Conservation (phyloP, 37 sponge, comb jelly and placozoan genomes). For the Eunapius fragilis region DNA sequence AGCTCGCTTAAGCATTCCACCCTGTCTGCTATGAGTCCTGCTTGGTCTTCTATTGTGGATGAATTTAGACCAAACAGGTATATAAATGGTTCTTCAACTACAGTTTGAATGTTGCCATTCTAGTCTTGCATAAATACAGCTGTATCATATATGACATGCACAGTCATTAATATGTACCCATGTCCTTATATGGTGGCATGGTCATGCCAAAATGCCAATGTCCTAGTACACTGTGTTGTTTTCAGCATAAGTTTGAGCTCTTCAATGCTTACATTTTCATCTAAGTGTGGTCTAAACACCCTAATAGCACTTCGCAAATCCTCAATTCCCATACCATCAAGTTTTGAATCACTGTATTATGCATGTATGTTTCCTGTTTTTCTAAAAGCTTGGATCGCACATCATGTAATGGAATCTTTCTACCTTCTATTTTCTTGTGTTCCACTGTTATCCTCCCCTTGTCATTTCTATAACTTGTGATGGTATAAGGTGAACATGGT, state of each 20-base stretch:
- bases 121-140: slow-evolving; percentile 12
- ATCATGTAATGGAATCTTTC: slow-evolving; percentile 41
- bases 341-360: slow-evolving; percentile 35
- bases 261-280: not conserved
- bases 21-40: not conserved
- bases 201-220: slow-evolving; percentile 42
- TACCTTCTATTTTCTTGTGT: slow-evolving; percentile 21
- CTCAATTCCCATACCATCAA: not conserved
- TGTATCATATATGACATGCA: slow-evolving; percentile 28
- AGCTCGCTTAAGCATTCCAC: not conserved
- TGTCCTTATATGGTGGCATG: slow-evolving; percentile 30
- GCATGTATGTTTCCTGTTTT: slow-evolving; percentile 28
- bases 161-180: slow-evolving; percentile 30
- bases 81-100: not conserved
- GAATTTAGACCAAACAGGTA: slow-evolving; percentile 1
- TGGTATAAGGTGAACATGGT: slow-evolving; percentile 27
- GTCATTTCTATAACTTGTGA: not conserved
- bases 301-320: no score
- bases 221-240: slow-evolving; percentile 12
- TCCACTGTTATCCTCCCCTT: slow-evolving; percentile 9
- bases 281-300: no score
- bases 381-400: slow-evolving; percentile 25
- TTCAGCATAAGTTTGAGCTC: slow-evolving; percentile 4
- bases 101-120: not conserved
- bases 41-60: not conserved